These are phyloP conservation scores for Homalodisca vitripennis DNA, from an alignment of 1,140 invertebrate species.

Conservation along the genomic window DNA sequence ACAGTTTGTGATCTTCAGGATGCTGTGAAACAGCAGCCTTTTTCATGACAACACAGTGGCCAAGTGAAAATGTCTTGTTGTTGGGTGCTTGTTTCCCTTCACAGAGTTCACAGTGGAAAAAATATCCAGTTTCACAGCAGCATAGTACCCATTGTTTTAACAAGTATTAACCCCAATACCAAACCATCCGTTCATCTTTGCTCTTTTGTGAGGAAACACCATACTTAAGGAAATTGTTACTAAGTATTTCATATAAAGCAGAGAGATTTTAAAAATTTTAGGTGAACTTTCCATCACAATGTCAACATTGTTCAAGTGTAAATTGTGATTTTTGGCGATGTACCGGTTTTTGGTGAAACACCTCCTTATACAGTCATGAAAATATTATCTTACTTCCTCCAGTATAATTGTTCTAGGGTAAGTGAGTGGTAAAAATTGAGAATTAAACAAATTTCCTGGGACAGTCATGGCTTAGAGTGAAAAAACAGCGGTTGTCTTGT, in stretches of 20 bases:
- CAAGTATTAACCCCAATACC: slow-evolving; percentile 36
- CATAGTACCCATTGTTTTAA: slow-evolving; percentile 31
- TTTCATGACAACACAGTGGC: slow-evolving; percentile 27
- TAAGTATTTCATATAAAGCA: slow-evolving; percentile 27
- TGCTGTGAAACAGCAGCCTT: background rate
- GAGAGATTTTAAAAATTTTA: slow-evolving; percentile 28
- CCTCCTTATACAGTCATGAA: slow-evolving; percentile 20
- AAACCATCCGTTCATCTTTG: slow-evolving; percentile 36
- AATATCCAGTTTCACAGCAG: slow-evolving; percentile 28
- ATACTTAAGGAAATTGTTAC: slow-evolving; percentile 32
- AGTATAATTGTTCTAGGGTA: slow-evolving; percentile 21
- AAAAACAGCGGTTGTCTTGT: background rate
- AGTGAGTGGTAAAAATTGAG: slow-evolving; percentile 18
- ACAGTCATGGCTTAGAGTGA: background rate
- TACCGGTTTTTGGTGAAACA: slow-evolving; percentile 18
- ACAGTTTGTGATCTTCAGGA: slow-evolving; percentile 37
- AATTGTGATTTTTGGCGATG: slow-evolving; percentile 20
- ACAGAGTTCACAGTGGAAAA: slow-evolving; percentile 31
- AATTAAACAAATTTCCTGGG: slow-evolving; percentile 20
- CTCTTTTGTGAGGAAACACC: slow-evolving; percentile 33
- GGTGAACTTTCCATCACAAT: slow-evolving; percentile 21
- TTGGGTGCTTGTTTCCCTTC: slow-evolving; percentile 28
- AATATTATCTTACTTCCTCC: slow-evolving; percentile 24
- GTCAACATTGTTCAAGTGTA: slow-evolving; percentile 30
- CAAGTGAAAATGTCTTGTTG: slow-evolving; percentile 10